Percentiles rank a stretch among this genome's conserved stretches.
Evolutionary conservation across 2,888 invertebrate species (phyloP).

Genomic region (Pseudanteris insignis): DNA sequence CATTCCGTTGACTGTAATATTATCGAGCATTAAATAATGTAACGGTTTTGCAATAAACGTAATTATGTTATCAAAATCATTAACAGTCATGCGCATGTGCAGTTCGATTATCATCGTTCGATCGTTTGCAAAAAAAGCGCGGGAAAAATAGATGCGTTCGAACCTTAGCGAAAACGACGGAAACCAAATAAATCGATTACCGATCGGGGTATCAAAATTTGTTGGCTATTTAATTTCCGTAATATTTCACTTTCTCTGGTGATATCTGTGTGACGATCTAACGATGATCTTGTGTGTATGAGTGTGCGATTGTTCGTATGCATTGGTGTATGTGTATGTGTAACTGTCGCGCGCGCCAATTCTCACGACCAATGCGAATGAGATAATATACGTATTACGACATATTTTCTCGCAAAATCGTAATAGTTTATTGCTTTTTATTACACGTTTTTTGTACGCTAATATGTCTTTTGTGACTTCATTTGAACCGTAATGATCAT

Average conservation of each 20-base stretch:
- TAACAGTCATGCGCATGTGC: too few species aligned
- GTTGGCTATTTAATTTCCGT: slow-evolving; percentile 32
- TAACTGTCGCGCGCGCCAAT: slow-evolving; percentile 39
- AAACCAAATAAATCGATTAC: too few species aligned
- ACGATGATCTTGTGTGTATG: slow-evolving; percentile 14
- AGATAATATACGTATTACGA: slow-evolving; percentile 36
- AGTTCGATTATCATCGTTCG: slow-evolving; percentile 14
- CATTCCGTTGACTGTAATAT: too few species aligned
- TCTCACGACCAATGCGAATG: slow-evolving; percentile 37
- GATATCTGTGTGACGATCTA: slow-evolving; percentile 31
- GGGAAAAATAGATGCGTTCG: background rate
- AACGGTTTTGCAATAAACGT: slow-evolving; percentile 14
- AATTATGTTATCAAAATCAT: too few species aligned
- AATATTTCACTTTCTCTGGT: slow-evolving; percentile 32
- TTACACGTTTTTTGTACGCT: slow-evolving; percentile 12
- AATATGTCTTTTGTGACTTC: slow-evolving; percentile 15
- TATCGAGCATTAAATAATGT: too few species aligned
- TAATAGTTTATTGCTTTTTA: slow-evolving; percentile 29
- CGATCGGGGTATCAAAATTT: slow-evolving; percentile 21
- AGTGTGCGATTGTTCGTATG: slow-evolving; percentile 25
- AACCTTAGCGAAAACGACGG: background rate
- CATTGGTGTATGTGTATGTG: too few species aligned
- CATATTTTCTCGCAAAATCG: slow-evolving; percentile 17
- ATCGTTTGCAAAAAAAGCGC: slow-evolving; percentile 6
- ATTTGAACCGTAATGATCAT: too few species aligned